phyloP scores from a whole-genome alignment of 2,888 invertebrate genomes.

The Allophyes oxyacanthae region DNA sequence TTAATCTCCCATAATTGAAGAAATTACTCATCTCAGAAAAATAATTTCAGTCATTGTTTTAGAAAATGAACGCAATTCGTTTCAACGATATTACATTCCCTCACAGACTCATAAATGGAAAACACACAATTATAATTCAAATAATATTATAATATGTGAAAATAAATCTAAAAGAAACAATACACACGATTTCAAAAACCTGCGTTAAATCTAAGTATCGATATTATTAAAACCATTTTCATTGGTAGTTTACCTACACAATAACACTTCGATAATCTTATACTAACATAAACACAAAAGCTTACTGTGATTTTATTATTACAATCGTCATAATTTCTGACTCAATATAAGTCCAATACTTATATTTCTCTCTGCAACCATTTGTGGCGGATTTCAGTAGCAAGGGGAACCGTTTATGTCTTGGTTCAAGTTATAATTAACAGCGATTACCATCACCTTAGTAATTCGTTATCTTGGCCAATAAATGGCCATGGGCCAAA shows the following conservation, averaged over 20 bases:
- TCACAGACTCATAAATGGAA: slow-evolving; percentile 28
- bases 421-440: slow-evolving; percentile 55
- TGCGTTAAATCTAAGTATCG: too few species aligned
- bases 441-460: slow-evolving; percentile 36
- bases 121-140: slow-evolving; percentile 15
- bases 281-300: slow-evolving; percentile 31
- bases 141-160: too few species aligned
- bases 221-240: not conserved
- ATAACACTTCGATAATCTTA: slow-evolving; percentile 13
- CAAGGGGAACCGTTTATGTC: slow-evolving; percentile 64
- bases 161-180: not conserved
- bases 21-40: slow-evolving; percentile 40
- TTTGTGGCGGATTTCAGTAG: slow-evolving; percentile 74
- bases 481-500: too few species aligned
- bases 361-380: slow-evolving; percentile 72
- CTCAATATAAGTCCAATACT: slow-evolving; percentile 66
- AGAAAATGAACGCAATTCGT: slow-evolving; percentile 37
- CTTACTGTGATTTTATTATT: slow-evolving; percentile 63
- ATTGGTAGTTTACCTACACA: slow-evolving; percentile 2
- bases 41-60: slow-evolving; percentile 48
- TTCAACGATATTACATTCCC: slow-evolving; percentile 22
- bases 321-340: slow-evolving; percentile 65
- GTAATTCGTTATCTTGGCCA: not conserved
- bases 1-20: slow-evolving; percentile 41
- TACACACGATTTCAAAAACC: not conserved